A percentile compares a stretch with the other conserved stretches of the same genome.
These are phyloP conservation scores for Nesogale talazaci DNA, from an alignment of 2,113 vertebrate species.

Conservation along the genomic window DNA sequence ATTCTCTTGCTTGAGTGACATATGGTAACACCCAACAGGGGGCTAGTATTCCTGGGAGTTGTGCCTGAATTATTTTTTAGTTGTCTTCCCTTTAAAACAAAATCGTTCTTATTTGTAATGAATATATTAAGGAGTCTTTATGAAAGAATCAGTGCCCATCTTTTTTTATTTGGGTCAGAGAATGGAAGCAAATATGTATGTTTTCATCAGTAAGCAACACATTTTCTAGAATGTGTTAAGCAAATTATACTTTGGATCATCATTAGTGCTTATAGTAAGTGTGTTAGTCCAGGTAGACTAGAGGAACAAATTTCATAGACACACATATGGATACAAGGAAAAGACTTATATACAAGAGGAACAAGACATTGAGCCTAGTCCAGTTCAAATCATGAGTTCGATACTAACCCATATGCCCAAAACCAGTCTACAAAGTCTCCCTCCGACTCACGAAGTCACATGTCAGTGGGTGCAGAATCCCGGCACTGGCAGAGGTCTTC, in stretches of 20 bases:
- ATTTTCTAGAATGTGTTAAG: neutral
- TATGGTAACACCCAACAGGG: neutral
- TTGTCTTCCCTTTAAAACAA: conserved; percentile 12
- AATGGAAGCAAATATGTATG: neutral
- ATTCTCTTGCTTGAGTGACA: neutral
- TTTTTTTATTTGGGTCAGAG: neutral
- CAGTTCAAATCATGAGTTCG: too few species aligned
- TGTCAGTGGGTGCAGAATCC: too few species aligned
- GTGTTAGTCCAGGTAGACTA: too few species aligned
- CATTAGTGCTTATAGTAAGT: neutral
- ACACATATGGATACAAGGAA: too few species aligned
- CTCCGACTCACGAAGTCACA: too few species aligned
- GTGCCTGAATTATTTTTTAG: neutral
- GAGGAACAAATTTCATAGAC: too few species aligned
- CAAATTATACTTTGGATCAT: neutral
- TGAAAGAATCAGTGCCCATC: neutral
- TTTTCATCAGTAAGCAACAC: neutral
- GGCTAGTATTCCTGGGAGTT: neutral
- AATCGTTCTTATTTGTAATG: neutral
- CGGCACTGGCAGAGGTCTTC: too few species aligned
- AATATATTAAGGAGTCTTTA: neutral
- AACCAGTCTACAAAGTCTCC: too few species aligned
- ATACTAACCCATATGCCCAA: too few species aligned
- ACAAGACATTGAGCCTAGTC: too few species aligned
- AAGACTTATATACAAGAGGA: too few species aligned